Evolutionary conservation across 2,888 invertebrate species (phyloP), one percentile per base, ranked within the genome.

Genomic region (Melipona beecheii): DNA sequence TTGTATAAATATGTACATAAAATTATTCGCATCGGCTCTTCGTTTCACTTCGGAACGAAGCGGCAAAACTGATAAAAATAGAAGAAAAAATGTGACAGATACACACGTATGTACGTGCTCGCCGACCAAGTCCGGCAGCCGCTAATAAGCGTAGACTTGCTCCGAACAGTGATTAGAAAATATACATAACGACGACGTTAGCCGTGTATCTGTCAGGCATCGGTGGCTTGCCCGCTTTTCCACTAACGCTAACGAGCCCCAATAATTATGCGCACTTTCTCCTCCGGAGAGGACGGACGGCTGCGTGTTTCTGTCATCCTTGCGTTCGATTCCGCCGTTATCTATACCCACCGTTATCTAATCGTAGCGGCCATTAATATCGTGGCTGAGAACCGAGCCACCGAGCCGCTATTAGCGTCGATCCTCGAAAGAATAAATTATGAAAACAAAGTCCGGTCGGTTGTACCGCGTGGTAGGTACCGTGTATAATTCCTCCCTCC

Each of bases 251-350:
- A 82, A 82, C 82, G 77, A 82, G 73, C 24, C 36, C 31, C 50
- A 77, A 84, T 84, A 78, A 84, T 82, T 84, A 81, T 78, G 62
- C 82, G 77, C 82, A 77, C 83, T 84, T 84, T 84, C 83, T 78
- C 82, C 27, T 36, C 36, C 36, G 36, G 36, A 1, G 4, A 58
- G 19, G 52, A 52, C 69, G 52, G 83, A 83, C 76, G 52, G 68
- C 62, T n/a, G 24, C 50, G 31, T 82, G 82, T 82, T 77, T 78
- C 82, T 81, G 77, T 77, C 73, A 74, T 82, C 77, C 65, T 17
- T 17, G 17, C n/a, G 62, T 84, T 77, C 77, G 82, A 77, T 74
- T 21, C 52, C 77, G 70, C 73, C 83, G 82, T 81, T 83, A 81
- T 81, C 75, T 72, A 49, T 24, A 17, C 27, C 21, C 56, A 15